These are phyloP conservation scores for Dichetophora obliterata DNA, from an alignment of 2,888 invertebrate species.

Conservation along the genomic window DNA sequence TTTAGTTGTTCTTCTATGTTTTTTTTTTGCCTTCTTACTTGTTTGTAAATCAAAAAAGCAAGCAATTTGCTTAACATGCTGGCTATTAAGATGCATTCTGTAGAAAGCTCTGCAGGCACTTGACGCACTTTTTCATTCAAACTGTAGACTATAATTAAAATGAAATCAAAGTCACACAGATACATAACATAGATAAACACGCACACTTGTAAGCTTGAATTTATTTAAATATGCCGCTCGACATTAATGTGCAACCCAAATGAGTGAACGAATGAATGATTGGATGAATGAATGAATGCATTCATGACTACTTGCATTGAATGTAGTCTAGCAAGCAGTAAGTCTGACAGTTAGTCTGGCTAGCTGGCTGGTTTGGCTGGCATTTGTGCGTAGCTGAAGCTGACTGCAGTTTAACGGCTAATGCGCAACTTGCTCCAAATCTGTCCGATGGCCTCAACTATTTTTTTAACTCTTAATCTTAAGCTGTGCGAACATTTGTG, in stretches of 20 bases:
- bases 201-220: background rate
- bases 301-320: background rate
- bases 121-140: background rate
- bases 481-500: constrained; percentile 8
- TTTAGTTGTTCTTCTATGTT: background rate
- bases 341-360: background rate
- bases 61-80: constrained; percentile 31
- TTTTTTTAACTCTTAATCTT: constrained; percentile 14
- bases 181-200: background rate
- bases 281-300: background rate
- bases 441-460: constrained; percentile 61
- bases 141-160: constrained; percentile 31
- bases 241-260: constrained; percentile 15
- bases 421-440: constrained; percentile 57
- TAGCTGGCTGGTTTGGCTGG: background rate
- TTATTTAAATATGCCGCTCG: constrained; percentile 29
- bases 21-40: too few relatives aligned
- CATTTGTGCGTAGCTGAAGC: background rate
- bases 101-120: background rate
- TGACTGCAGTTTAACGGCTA: constrained; percentile 15
- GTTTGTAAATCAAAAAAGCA: constrained; percentile 13
- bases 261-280: background rate
- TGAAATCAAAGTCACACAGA: constrained; percentile 27
- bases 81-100: constrained; percentile 1
- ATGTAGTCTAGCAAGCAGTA: background rate